phyloP scores from a whole-genome alignment of 2,888 invertebrate genomes.

The Seladonia tumulorum region DNA sequence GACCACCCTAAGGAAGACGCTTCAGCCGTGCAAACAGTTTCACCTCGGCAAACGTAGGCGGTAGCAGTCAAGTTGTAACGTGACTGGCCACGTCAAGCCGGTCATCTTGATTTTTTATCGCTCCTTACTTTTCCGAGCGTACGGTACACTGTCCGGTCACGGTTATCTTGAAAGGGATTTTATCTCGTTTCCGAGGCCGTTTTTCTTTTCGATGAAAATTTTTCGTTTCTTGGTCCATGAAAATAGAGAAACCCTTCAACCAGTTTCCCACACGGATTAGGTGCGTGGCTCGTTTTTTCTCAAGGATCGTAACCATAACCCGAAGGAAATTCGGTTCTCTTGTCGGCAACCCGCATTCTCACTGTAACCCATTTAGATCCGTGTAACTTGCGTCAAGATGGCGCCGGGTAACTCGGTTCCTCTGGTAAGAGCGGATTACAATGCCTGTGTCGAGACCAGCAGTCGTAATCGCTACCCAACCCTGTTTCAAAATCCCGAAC shows the following conservation, averaged over 20 bases:
- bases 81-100: not conserved
- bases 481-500: not conserved
- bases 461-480: not conserved
- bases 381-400: not conserved
- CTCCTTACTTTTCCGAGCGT: not conserved
- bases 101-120: constrained; percentile 1
- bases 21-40: not conserved
- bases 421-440: constrained; percentile 1
- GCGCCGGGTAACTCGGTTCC: not conserved
- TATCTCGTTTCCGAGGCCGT: not conserved
- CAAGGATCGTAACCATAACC: not conserved
- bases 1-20: constrained; percentile 1
- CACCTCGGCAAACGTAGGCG: constrained; percentile 1
- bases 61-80: not conserved
- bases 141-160: not conserved
- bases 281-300: not conserved
- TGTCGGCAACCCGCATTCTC: constrained; percentile 12
- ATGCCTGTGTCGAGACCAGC: not conserved
- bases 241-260: not conserved
- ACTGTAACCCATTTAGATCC: not conserved
- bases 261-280: not conserved
- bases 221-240: not conserved
- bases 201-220: too few species aligned
- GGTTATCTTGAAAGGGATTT: not conserved
- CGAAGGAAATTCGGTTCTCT: not conserved